A percentile compares a stretch with the other conserved stretches of the same genome.
Conservation (phyloP, 2,888 invertebrate species). For the Coelopa pilipes region DNA sequence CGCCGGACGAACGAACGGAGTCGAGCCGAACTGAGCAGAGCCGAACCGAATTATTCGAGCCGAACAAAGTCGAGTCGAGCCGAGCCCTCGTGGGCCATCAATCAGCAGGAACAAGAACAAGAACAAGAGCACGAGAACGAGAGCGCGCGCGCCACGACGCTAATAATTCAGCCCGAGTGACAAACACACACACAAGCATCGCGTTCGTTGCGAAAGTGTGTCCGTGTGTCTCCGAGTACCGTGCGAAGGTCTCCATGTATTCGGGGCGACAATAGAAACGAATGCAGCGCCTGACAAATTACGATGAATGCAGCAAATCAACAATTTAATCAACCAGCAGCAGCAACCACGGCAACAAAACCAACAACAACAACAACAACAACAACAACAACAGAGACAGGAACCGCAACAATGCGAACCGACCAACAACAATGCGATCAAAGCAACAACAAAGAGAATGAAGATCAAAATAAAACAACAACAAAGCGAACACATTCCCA, state of each 20-base stretch:
- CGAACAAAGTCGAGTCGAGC: background rate
- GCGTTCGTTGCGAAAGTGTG: background rate
- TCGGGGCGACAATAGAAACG: constrained; percentile 25
- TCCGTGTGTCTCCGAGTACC: constrained; percentile 1
- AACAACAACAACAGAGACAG: background rate
- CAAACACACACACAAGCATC: background rate
- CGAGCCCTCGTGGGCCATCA: constrained; percentile 31
- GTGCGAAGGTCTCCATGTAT: too few species aligned
- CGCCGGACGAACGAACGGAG: too few species aligned
- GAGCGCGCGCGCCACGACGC: constrained; percentile 17
- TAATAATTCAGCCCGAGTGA: constrained; percentile 23
- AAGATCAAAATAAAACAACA: background rate
- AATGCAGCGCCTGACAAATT: constrained; percentile 36
- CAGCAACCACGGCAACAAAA: background rate
- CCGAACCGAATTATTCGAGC: too few species aligned
- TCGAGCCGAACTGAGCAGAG: too few species aligned
- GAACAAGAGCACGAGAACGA: constrained; percentile 5
- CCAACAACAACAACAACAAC: background rate
- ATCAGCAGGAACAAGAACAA: constrained; percentile 20
- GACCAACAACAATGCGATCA: background rate
- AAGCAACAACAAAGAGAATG: background rate
- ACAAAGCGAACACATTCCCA: background rate
- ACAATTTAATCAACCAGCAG: constrained; percentile 32
- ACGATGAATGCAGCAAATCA: constrained; percentile 32
- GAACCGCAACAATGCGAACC: background rate